A percentile compares a stretch with the other conserved stretches of the same genome.
phyloP scores from a whole-genome alignment of 2,113 vertebrate genomes.

The Bos taurus region ARS-UCD2.0 NC_037333.1:84466001-84466500 shows the following conservation, averaged over 20 bases:
- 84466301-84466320: not conserved
- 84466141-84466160: not conserved
- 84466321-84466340: not conserved
- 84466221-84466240: not conserved
- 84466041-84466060: not conserved
- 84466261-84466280: not conserved
- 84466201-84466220: not conserved
- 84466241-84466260: not conserved
- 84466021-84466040: not conserved
- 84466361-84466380: not conserved
- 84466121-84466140: not conserved
- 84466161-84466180: not conserved
- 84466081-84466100: not conserved
- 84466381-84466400: not conserved
- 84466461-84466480: not conserved
- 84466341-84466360: not conserved
- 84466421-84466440: not conserved
- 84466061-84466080: not conserved
- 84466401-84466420: not conserved
- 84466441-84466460: not conserved
- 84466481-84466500: not conserved
- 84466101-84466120: not conserved
- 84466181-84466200: not conserved
- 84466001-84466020: not conserved
- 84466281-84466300: not conserved